These are phyloP conservation scores for Turritopsis dohrnii DNA, from an alignment of 30 jellyfish, hydroid and myxozoan genomes.

Conservation along the genomic window DNA sequence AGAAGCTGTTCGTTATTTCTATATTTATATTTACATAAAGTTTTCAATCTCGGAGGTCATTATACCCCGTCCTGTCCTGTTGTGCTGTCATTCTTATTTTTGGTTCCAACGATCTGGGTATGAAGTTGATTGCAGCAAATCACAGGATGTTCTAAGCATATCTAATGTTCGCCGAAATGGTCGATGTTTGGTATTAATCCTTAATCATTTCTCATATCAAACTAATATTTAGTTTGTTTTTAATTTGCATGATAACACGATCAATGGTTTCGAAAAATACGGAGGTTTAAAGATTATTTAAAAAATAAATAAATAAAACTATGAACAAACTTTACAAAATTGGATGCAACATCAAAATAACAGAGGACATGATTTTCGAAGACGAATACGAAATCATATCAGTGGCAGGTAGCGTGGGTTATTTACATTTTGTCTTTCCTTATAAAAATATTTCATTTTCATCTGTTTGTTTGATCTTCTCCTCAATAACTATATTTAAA, in stretches of 20 bases:
- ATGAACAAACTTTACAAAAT: not conserved
- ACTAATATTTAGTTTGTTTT: not conserved
- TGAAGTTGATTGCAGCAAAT: not conserved
- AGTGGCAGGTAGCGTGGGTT: not conserved
- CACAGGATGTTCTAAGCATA: not conserved
- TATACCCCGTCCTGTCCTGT: not conserved
- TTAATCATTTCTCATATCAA: not conserved
- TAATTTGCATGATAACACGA: not conserved
- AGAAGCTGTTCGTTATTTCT: too few species aligned
- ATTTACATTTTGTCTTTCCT: too few species aligned
- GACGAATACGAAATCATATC: slow-evolving; percentile 8
- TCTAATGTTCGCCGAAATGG: not conserved
- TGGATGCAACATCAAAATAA: not conserved
- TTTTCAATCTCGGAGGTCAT: too few species aligned
- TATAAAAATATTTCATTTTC: not conserved
- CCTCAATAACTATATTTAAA: too few species aligned
- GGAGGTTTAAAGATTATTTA: not conserved
- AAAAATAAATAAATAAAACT: too few species aligned
- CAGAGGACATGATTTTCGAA: slow-evolving; percentile 8
- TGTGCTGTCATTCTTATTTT: not conserved
- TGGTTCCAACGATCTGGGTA: not conserved
- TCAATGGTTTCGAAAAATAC: not conserved
- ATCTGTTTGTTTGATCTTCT: not conserved
- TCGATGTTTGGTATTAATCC: not conserved
- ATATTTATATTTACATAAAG: too few species aligned